Base-by-base conservation (phyloP, 2,113 vertebrate species). In the Pluvialis apricaria region DNA sequence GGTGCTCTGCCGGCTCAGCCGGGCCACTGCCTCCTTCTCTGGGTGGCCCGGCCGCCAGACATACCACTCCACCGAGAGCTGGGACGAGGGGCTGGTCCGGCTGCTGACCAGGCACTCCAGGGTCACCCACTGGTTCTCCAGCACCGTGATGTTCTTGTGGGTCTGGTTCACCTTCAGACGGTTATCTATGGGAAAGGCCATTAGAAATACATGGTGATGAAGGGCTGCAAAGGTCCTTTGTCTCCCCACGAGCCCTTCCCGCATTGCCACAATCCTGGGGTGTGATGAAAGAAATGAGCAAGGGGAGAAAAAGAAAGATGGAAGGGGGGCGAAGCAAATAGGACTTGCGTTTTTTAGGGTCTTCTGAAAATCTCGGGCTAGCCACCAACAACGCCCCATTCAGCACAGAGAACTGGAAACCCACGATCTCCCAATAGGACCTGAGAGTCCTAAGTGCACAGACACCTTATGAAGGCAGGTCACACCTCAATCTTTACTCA, bases 51-150 rank as follows among this genome's bases (percentile, higher is more conserved):
- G 97, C 73, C 98, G 96, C 97, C 98, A 98, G 64, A 99, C 97
- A 0, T 99, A 99, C 99, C 99, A 99, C 84, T 99, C 97, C 91
- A 99, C 99, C 0, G 97, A 72, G 10, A 99, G 98, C 96, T 99
- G 99, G 4, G 99, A 99, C 1, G 99, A 97, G 4, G 86, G 65
- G 78, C 98, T 99, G 82, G 98, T 99, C 73, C 99, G 98, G 79
- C 99, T 98, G 68, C 97, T 93, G 90, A 99, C 97, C 77, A 98
- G 96, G 61, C 99, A 99, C 94, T 99, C 99, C 96, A 99, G 96
- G 42, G 98, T 98, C 82, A 99, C 98, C 77, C 99, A 99, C 86
- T 98, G 98, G n/a, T 99, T 99, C 98, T 99, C 99, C 87, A 99
- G 97, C 58, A 99, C 97, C 0, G 98, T 98, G 90, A 99, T 97